Evolutionary conservation across 35 echinoderm and acorn worm genomes (phyloP).

Genomic region (Lytechinus pictus): DNA sequence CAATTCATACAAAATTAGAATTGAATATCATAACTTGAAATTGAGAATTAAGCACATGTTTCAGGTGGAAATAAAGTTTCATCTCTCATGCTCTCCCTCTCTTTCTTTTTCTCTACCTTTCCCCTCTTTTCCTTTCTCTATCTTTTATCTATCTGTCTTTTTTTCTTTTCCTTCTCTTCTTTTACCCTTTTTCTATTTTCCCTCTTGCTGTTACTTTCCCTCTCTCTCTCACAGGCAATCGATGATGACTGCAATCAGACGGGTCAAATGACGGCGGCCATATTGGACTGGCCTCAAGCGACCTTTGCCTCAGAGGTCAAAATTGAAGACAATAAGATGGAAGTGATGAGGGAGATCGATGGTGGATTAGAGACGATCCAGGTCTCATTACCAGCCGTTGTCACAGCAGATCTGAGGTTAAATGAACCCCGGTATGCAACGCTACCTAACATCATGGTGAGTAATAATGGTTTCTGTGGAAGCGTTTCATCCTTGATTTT

Average conservation of each 20-base stretch:
- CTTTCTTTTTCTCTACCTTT: not conserved
- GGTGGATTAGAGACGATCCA: slow-evolving; percentile 90
- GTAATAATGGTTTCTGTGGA: not conserved
- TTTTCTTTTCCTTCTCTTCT: not conserved
- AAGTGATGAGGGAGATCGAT: slow-evolving; percentile 83
- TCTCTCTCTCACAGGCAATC: slow-evolving; percentile 78
- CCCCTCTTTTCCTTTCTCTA: not conserved
- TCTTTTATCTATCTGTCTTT: not conserved
- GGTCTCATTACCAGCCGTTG: slow-evolving; percentile 79
- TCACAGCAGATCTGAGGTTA: slow-evolving; percentile 94
- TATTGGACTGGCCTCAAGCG: slow-evolving; percentile 90
- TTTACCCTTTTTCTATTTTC: not conserved
- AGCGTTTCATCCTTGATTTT: too few relatives aligned
- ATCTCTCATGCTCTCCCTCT: not conserved
- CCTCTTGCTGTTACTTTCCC: not conserved
- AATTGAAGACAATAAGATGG: slow-evolving; percentile 50
- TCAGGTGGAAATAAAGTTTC: too few relatives aligned
- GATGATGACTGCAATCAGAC: slow-evolving; percentile 97
- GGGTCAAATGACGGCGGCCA: slow-evolving; percentile 92
- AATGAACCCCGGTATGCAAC: slow-evolving; percentile 99
- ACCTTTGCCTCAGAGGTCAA: slow-evolving; percentile 88
- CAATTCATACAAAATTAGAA: too few relatives aligned
- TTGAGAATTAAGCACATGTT: too few relatives aligned
- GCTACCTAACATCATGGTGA: slow-evolving; percentile 92
- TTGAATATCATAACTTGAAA: too few relatives aligned